phyloP scores from a whole-genome alignment of 2,888 invertebrate genomes.

The Drosophila birchii region DNA sequence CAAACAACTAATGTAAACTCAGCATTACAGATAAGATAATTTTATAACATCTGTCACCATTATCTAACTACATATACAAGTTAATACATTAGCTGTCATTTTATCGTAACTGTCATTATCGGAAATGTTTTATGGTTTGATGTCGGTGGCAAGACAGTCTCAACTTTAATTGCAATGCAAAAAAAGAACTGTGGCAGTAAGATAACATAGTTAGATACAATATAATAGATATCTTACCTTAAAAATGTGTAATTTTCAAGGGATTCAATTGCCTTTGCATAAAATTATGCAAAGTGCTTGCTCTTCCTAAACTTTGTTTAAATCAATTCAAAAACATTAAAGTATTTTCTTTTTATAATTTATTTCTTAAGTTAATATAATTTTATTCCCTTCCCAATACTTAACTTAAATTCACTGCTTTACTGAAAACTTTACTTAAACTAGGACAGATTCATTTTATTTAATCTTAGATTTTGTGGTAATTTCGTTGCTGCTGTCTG shows the following conservation, averaged over 20 bases:
- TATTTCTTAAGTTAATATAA: no score
- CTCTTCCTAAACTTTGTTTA: no score
- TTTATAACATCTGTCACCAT: neutral
- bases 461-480: slow-evolving; percentile 1
- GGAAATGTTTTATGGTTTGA: neutral
- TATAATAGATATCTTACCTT: neutral
- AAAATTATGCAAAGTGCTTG: neutral
- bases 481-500: neutral
- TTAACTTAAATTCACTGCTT: neutral
- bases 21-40: neutral
- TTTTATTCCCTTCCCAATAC: neutral
- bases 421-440: neutral
- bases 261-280: no score
- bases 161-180: neutral
- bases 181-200: neutral
- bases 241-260: neutral
- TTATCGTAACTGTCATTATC: neutral
- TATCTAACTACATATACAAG: neutral
- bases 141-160: neutral
- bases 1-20: neutral
- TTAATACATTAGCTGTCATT: neutral
- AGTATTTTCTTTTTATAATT: no score
- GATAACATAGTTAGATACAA: neutral
- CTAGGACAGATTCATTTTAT: no score
- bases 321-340: no score